Evolutionary conservation across 2,797 vertebrate species (phyloP).

Genomic region (Echiichthys vipera): DNA sequence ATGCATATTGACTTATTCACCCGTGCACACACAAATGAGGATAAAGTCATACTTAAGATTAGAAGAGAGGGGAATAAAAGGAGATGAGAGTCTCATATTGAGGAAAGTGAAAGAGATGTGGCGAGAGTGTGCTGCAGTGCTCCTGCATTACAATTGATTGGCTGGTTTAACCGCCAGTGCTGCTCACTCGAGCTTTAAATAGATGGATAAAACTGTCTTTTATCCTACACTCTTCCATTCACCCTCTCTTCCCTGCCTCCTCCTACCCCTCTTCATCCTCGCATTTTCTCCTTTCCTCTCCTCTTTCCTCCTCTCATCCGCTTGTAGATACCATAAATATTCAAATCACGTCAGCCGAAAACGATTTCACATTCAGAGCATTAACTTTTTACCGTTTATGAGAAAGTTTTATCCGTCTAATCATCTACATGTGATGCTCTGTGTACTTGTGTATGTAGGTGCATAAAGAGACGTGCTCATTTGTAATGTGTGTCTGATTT

Average conservation of each 20-base stretch:
- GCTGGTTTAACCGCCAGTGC: constrained; percentile 72
- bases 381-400: constrained; percentile 34
- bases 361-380: constrained; percentile 30
- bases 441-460: constrained; percentile 1
- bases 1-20: constrained; percentile 39
- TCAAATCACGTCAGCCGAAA: constrained; percentile 26
- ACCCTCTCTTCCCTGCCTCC: constrained; percentile 26
- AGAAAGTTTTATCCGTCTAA: constrained; percentile 24
- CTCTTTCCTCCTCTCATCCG: background rate
- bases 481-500: constrained; percentile 41
- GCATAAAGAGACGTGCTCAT: constrained; percentile 17
- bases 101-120: constrained; percentile 58
- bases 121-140: constrained; percentile 69
- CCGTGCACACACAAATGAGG: constrained; percentile 5
- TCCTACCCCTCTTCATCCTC: constrained; percentile 19
- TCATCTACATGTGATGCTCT: constrained; percentile 18
- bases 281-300: constrained; percentile 6
- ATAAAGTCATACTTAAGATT: constrained; percentile 54
- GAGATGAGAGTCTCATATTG: constrained; percentile 39
- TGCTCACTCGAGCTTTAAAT: constrained; percentile 77
- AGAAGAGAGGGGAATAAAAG: constrained; percentile 46
- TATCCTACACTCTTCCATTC: constrained; percentile 44
- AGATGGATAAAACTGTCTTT: constrained; percentile 75
- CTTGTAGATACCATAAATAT: constrained; percentile 31
- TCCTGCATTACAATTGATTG: constrained; percentile 78